Conservation (phyloP, 2,113 vertebrate species). For the Jaculus jaculus region DNA sequence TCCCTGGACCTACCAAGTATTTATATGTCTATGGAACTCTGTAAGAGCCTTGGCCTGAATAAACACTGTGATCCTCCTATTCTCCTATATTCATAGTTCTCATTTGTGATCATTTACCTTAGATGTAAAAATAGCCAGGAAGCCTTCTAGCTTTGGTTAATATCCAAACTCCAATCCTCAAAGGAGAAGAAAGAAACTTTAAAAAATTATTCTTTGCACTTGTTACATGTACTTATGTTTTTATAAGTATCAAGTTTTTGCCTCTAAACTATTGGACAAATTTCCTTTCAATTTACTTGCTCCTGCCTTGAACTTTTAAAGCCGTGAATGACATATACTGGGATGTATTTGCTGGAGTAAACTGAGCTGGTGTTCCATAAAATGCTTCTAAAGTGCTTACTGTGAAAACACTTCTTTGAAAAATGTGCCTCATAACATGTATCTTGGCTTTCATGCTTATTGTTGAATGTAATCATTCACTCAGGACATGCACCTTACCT, state of each 20-base stretch:
- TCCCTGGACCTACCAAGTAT: neutral
- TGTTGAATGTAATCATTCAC: slow-evolving; percentile 53
- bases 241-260: neutral
- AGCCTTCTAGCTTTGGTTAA: neutral
- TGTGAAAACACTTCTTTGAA: slow-evolving; percentile 52
- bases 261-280: neutral
- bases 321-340: neutral
- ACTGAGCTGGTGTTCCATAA: slow-evolving; percentile 21
- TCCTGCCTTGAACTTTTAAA: neutral
- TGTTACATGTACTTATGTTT: neutral
- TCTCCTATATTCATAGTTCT: neutral
- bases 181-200: neutral
- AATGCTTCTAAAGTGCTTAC: slow-evolving; percentile 31
- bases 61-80: fast-evolving
- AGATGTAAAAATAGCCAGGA: neutral
- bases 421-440: slow-evolving; percentile 55
- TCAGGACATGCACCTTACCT: slow-evolving; percentile 43
- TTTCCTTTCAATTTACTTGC: slow-evolving; percentile 28
- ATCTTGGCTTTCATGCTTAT: slow-evolving; percentile 37
- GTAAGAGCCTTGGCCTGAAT: neutral
- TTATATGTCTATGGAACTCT: neutral
- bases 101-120: neutral
- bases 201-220: neutral
- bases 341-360: slow-evolving; percentile 45
- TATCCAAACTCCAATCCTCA: neutral